Evolutionary conservation across 2,113 vertebrate species (phyloP).

Genomic region (Corvus moneduloides): DNA sequence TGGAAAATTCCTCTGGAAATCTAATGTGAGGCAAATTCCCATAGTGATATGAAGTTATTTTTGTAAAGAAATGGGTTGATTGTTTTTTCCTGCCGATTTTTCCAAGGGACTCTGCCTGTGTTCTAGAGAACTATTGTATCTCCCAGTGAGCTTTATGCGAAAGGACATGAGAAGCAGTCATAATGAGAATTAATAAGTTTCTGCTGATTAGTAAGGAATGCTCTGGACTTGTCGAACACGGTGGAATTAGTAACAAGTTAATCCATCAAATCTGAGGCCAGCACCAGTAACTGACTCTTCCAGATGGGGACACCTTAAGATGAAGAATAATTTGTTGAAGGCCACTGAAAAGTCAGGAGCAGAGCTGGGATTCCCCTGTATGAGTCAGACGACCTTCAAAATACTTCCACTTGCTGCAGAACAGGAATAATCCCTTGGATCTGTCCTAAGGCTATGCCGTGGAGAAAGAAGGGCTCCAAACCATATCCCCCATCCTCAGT

Average conservation of each 20-base stretch:
- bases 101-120: background rate
- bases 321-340: slow-evolving; percentile 3
- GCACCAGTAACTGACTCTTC: background rate
- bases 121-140: slow-evolving; percentile 31
- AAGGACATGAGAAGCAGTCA: slow-evolving; percentile 31
- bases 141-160: slow-evolving; percentile 31
- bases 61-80: slow-evolving; percentile 9
- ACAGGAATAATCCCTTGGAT: background rate
- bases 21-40: slow-evolving; percentile 18
- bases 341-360: background rate
- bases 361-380: background rate
- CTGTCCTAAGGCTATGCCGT: fast-evolving
- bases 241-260: slow-evolving; percentile 21
- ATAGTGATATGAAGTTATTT: slow-evolving; percentile 9
- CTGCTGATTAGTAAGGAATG: slow-evolving; percentile 45
- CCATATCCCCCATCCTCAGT: background rate
- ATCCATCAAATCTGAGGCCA: slow-evolving; percentile 23
- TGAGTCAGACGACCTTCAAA: background rate
- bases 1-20: slow-evolving; percentile 32
- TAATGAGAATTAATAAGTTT: slow-evolving; percentile 58
- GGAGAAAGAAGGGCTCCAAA: background rate
- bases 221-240: background rate
- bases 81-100: background rate
- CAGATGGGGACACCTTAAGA: background rate
- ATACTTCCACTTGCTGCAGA: background rate